Base-by-base conservation (phyloP, 2,888 invertebrate species). In the Actias luna region DNA sequence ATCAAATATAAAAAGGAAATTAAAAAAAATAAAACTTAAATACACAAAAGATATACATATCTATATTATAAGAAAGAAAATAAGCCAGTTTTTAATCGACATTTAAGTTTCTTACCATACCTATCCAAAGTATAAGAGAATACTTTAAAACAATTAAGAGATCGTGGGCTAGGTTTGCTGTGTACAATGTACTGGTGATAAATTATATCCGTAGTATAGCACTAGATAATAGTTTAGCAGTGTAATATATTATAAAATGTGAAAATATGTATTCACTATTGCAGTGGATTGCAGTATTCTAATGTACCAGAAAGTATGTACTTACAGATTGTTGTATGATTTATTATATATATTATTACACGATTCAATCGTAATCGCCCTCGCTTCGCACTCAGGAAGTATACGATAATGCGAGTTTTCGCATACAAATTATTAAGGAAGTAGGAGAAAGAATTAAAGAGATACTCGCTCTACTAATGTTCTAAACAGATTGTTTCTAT, bases 381-480 rank as follows among this genome's bases (percentile, higher is more conserved):
- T 62, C 25, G 59, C 55, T 36, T 29, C 22, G 59, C 42, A 59
- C 50, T 39, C 55, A 39, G 70, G 70, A 73, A 74, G 69, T 75
- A n/a, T n/a, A 72, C 68, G 73, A 74, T 71, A 74, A 75, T 75
- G 72, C 66, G 71, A 65, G 71, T 74, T 79, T 82, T 82, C 78
- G 77, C 73, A 78, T 83, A 76, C 73, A 75, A 79, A 76, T 78
- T 62, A 73, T 67, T 68, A 69, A 74, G 80, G 79, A 80, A 80
- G 69, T 74, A 63, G 64, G 69, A 64, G 67, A 73, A 76, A 73
- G 73, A 76, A 79, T 70, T 69, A 69, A 67, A 62, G 71, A 69
- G 71, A 74, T 67, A 67, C 68, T 64, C 68, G 70, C 68, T 71
- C 71, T 75, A 72, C 69, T 72, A 70, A 76, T 73, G 69, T 61